phyloP scores from a whole-genome alignment of 2,888 invertebrate genomes.

The Eurois occulta region DNA sequence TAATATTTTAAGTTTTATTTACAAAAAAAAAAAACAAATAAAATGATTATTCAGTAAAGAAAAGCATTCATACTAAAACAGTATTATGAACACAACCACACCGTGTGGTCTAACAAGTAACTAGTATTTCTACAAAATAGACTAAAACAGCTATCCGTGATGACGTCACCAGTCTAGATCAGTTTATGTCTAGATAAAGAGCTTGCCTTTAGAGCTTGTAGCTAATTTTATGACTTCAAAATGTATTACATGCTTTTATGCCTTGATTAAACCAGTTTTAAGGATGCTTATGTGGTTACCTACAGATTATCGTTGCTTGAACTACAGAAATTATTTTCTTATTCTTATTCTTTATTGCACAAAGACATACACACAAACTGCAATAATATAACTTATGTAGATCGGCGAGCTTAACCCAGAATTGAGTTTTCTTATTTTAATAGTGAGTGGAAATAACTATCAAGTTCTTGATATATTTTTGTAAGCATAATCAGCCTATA shows the following conservation, averaged over 20 bases:
- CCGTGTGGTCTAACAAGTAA: constrained; percentile 35
- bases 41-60: not conserved
- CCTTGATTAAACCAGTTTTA: constrained; percentile 31
- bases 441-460: not conserved
- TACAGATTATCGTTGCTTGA: not conserved
- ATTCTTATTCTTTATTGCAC: too few species aligned
- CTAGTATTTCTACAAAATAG: not conserved
- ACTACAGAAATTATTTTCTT: not conserved
- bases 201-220: constrained; percentile 5
- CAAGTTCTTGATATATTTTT: too few species aligned
- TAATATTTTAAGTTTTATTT: not conserved
- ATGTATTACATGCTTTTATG: constrained; percentile 10
- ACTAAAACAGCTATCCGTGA: not conserved
- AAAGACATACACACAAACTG: too few species aligned
- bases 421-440: too few species aligned
- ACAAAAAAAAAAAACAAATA: not conserved
- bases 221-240: constrained; percentile 45
- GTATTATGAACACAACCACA: not conserved
- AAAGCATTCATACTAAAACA: not conserved
- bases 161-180: constrained; percentile 13
- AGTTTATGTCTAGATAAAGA: constrained; percentile 45
- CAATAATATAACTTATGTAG: too few species aligned
- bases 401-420: too few species aligned
- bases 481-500: too few species aligned
- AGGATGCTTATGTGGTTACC: too few species aligned